Evolutionary conservation across 2,888 invertebrate species (phyloP), one percentile per base, ranked within the genome.

Genomic region (Nemotelus pantherinus): DNA sequence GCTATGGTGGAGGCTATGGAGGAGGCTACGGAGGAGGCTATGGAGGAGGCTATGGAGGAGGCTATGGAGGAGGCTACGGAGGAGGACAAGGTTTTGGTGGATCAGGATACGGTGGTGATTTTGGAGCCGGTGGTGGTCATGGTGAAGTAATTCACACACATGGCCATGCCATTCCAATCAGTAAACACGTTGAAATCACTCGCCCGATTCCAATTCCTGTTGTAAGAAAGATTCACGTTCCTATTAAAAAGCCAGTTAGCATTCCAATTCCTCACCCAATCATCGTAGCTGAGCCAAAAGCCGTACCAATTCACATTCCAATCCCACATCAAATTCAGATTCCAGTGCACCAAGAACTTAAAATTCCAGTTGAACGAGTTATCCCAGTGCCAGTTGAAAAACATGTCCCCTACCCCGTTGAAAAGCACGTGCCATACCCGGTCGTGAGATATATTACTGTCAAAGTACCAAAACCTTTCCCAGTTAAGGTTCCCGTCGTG

Each of bases 231-330:
- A 90, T 94, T 3, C 92, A 93, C 5, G 91, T 90, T 64, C 93
- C 93, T 0, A 88, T 93, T 3, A 92, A 89, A 78, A 91, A 92
- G 82, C 91, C 93, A 0, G 90, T 95, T 4, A 91, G 93, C 80
- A 92, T 94, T 79, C 92, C 92, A 77, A 90, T 95, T 2, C 93
- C 92, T 0, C 93, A 93, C 83, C 93, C 94, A 6, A 92, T 95
- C 64, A 90, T 94, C 80, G 90, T 95, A 1, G 93, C 92, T 5
- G 89, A 93, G 41, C 92, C 92, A 3, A 92, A 93, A 82, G 94
- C 94, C 0, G 94, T 94, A 82, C 93, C 95, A 43, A 92, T 95
- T 0, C 93, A 93, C 82, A 91, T 93, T 77, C 92, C 93, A 64
- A 90, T 95, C 1, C 90, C 92, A 63, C 92, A 92, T 82, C 93